Percentiles rank a stretch among this genome's conserved stretches.
phyloP scores from a whole-genome alignment of 2,113 vertebrate genomes.

The Lepus timidus region DNA sequence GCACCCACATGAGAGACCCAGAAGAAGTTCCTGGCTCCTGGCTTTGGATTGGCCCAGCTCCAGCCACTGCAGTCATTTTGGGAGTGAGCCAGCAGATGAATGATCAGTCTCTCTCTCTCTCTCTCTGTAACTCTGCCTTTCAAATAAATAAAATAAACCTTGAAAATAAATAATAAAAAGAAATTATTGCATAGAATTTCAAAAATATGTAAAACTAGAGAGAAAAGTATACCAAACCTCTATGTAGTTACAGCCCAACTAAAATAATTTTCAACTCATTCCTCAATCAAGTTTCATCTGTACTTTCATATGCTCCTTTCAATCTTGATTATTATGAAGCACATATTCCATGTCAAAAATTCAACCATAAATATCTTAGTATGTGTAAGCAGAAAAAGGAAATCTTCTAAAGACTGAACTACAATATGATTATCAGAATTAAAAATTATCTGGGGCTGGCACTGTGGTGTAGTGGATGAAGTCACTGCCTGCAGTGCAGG shows the following conservation, averaged over 20 bases:
- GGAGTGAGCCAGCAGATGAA: too few relatives aligned
- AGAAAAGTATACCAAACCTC: not conserved
- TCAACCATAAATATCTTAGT: not conserved
- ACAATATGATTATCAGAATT: not conserved
- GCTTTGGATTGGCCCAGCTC: too few relatives aligned
- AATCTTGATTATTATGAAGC: not conserved
- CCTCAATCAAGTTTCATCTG: not conserved
- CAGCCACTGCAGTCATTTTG: too few relatives aligned
- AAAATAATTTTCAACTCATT: not conserved
- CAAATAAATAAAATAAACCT: too few relatives aligned
- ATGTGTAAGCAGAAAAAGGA: not conserved
- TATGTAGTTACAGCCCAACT: too few relatives aligned
- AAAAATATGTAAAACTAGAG: not conserved
- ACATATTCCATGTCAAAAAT: not conserved
- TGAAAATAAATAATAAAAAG: not conserved
- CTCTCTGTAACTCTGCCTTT: too few relatives aligned
- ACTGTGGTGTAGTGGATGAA: too few relatives aligned
- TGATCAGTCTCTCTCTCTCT: too few relatives aligned
- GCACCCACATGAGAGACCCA: too few relatives aligned
- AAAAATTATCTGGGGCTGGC: not conserved
- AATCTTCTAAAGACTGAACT: not conserved
- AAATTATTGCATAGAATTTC: not conserved
- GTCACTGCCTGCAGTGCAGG: too few relatives aligned
- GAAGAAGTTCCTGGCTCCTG: too few relatives aligned
- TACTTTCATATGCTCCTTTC: not conserved